Conservation (phyloP, 2,888 invertebrate genomes). For the Ctenicera cuprea region DNA sequence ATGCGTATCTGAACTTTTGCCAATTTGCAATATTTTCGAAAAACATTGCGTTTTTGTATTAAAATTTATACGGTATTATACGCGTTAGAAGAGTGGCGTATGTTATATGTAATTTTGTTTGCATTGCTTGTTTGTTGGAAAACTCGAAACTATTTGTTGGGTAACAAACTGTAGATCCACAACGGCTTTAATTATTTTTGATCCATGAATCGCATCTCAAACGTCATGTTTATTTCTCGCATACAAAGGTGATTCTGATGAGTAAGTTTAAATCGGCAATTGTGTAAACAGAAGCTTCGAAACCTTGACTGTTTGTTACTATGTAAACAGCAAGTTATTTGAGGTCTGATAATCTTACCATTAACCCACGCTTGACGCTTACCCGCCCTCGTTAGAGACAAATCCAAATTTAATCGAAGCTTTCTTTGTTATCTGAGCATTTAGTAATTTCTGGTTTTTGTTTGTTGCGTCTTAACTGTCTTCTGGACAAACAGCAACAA, state of each 20-base stretch:
- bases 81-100: too few relatives aligned
- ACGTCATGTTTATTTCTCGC: too few relatives aligned
- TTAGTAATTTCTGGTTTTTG: constrained; percentile 7
- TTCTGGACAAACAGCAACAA: neutral
- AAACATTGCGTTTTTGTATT: too few relatives aligned
- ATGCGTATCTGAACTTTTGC: too few relatives aligned
- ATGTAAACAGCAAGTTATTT: constrained; percentile 48
- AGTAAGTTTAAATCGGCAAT: neutral
- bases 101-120: too few relatives aligned
- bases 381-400: constrained; percentile 10
- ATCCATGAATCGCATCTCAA: too few relatives aligned
- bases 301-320: constrained; percentile 53
- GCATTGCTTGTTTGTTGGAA: too few relatives aligned
- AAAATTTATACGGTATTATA: too few relatives aligned
- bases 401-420: constrained; percentile 29
- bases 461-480: neutral
- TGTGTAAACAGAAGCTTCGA: neutral
- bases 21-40: too few relatives aligned
- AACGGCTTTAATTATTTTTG: too few relatives aligned
- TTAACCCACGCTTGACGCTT: constrained; percentile 22
- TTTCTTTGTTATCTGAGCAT: constrained; percentile 8
- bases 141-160: too few relatives aligned
- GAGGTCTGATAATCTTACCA: constrained; percentile 52
- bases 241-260: neutral
- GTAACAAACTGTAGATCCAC: too few relatives aligned